These are phyloP conservation scores for Selenia dentaria DNA, from an alignment of 2,888 invertebrate species.

Conservation along the genomic window DNA sequence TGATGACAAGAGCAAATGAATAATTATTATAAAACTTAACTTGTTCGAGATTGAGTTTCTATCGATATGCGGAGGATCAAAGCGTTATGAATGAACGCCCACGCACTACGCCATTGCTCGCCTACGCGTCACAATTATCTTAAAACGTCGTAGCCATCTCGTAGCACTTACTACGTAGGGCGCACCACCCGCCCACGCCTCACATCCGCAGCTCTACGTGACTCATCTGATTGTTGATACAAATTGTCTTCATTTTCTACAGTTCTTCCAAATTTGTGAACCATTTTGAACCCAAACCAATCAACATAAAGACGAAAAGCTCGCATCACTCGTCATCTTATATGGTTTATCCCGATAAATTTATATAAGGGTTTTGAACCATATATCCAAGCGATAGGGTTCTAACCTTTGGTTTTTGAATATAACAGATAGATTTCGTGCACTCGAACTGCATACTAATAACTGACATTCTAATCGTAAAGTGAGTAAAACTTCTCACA, in stretches of 20 bases:
- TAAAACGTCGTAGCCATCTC: constrained; percentile 13
- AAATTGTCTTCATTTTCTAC: constrained; percentile 5
- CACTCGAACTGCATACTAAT: constrained; percentile 22
- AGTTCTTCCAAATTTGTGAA: background rate
- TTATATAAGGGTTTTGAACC: background rate
- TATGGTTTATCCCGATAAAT: too few relatives aligned
- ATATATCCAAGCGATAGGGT: constrained; percentile 8
- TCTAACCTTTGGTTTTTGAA: background rate
- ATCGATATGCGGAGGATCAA: background rate
- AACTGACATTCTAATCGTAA: constrained; percentile 15
- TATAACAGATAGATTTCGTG: constrained; percentile 13
- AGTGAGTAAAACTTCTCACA: constrained; percentile 10
- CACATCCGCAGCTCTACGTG: constrained; percentile 16
- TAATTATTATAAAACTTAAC: too few relatives aligned
- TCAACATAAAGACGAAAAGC: constrained; percentile 1
- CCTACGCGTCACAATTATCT: constrained; percentile 55
- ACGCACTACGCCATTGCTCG: constrained; percentile 47
- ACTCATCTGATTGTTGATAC: constrained; percentile 20
- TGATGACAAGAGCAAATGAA: too few relatives aligned
- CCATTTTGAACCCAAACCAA: constrained; percentile 3
- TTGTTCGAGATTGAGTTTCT: too few relatives aligned
- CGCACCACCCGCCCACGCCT: constrained; percentile 32
- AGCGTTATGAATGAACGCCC: constrained; percentile 47
- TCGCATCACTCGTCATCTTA: constrained; percentile 1
- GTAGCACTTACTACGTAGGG: constrained; percentile 29